These are phyloP conservation scores for Helobdella robusta DNA, from an alignment of 2,888 invertebrate species.

Conservation along the genomic window DNA sequence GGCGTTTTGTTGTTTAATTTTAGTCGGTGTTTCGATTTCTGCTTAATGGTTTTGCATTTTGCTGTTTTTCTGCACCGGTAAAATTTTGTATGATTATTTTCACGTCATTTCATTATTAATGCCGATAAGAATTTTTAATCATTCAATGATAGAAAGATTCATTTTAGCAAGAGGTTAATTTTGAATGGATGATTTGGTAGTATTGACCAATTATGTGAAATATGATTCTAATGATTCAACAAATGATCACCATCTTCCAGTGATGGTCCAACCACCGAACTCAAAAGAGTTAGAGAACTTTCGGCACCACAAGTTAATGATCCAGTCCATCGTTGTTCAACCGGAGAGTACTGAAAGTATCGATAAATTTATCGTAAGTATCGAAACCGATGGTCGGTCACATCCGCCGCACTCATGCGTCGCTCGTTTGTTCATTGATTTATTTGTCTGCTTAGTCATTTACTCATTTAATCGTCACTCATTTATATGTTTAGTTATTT, in stretches of 20 bases:
- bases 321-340: constrained; percentile 17
- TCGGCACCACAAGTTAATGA: constrained; percentile 1
- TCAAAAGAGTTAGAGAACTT: not conserved
- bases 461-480: no score
- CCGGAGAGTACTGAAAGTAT: not conserved
- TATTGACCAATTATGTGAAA: no score
- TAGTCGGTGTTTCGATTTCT: not conserved
- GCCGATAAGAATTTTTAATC: not conserved
- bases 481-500: no score
- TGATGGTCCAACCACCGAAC: constrained; percentile 16
- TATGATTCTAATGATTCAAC: no score
- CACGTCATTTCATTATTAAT: no score
- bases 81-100: not conserved
- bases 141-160: not conserved
- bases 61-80: not conserved
- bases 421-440: no score
- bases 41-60: not conserved
- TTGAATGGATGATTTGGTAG: no score
- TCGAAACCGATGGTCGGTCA: no score
- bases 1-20: not conserved
- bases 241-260: not conserved
- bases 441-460: no score
- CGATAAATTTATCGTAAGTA: constrained; percentile 20
- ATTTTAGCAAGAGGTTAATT: not conserved
- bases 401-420: no score